Evolutionary conservation across 2,888 invertebrate genomes (phyloP), one percentile per base, ranked within the genome.

Genomic region (Hypsopygia costalis): DNA sequence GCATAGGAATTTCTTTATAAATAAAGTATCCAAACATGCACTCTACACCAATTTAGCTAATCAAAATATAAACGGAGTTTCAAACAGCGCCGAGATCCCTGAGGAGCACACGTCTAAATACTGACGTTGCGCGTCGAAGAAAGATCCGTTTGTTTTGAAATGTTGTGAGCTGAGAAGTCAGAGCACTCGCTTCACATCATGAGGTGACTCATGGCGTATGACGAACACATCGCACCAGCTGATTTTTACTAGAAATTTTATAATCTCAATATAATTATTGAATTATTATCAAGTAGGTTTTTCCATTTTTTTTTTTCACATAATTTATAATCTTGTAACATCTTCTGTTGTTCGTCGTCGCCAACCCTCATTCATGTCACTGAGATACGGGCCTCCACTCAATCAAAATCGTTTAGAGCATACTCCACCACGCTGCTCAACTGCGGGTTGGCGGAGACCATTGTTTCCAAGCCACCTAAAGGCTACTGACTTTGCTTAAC

Each of bases 141-240:
- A 55, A 57, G 73, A 74, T 69, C 53, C 51, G 86, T 85, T 86
- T 86, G 78, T 86, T 86, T 86, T 81, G 74, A 86, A 71, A 86
- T 73, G 83, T 82, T 80, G 52, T 68, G 69, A 65, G 68, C 62
- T 52, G 62, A 59, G 66, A 69, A 69, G 62, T 58, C 59, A 59
- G 60, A 69, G 74, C 74, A 69, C 69, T 69, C 74, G 76, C 62
- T 77, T 73, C 74, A 66, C 75, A 70, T 80, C 81, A 71, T 64
- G 16, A 16, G 3, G 16, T 16, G 16, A 16, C 16, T 16, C 16
- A 16, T 16, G 69, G 60, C 52, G 45, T 4, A 16, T 16, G 69
- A 60, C 52, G 45, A 46, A 49, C 45, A 38, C 36, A 25, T 25
- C 32, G 35, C 44, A 43, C 2, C 16, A 16, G 16, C 45, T 51